Conservation (phyloP, 2,888 invertebrate genomes). For the Noctua janthe region DNA sequence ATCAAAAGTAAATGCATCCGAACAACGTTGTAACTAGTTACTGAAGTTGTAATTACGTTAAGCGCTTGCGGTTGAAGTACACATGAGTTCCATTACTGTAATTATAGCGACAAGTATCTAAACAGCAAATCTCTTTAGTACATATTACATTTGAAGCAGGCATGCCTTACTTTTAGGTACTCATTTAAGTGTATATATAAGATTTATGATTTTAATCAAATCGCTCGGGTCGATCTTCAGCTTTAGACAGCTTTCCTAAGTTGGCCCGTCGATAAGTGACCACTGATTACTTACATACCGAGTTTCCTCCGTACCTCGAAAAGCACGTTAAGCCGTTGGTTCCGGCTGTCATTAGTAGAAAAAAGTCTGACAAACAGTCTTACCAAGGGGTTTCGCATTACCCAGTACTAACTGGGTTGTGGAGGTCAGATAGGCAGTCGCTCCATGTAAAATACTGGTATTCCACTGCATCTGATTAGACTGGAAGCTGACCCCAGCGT, state of each 20-base stretch:
- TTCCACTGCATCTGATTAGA: neutral
- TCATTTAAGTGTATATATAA: neutral
- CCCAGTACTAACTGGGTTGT: neutral
- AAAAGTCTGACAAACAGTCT: neutral
- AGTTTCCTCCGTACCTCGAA: neutral
- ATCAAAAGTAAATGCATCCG: conserved; percentile 29
- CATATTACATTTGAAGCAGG: conserved; percentile 1
- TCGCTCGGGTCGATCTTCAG: neutral
- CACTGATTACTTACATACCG: neutral
- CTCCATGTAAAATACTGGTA: neutral
- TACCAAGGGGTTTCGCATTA: neutral
- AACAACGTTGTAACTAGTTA: conserved; percentile 18
- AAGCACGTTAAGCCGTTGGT: neutral
- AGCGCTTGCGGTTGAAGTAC: conserved; percentile 18
- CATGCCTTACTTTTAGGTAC: neutral
- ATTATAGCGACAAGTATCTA: conserved; percentile 42
- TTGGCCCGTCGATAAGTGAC: neutral
- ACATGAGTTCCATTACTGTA: conserved; percentile 46
- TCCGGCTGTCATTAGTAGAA: neutral
- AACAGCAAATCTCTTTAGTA: conserved; percentile 21
- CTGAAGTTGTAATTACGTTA: conserved; percentile 56
- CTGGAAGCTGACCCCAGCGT: neutral
- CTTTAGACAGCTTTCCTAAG: neutral
- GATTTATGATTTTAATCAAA: neutral
- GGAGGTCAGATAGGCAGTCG: neutral